phyloP scores from a whole-genome alignment of 2,888 invertebrate species.

The Temnothorax rugatulus region DNA sequence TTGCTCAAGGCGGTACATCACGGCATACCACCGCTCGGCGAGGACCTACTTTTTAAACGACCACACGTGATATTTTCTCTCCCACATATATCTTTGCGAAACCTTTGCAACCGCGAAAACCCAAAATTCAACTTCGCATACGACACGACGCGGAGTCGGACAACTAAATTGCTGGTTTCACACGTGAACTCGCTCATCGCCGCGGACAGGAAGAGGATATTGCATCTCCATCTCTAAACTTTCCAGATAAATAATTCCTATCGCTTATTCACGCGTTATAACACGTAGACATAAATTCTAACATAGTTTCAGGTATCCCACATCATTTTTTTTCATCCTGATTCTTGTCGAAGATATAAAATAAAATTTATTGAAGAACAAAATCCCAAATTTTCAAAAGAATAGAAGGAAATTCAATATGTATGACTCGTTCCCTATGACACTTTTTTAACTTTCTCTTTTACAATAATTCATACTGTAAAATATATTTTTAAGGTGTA shows the following conservation, averaged over 20 bases:
- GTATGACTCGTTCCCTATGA: not conserved
- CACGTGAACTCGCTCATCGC: not conserved
- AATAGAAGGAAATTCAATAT: not conserved
- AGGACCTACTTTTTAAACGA: constrained; percentile 46
- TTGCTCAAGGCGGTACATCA: constrained; percentile 27
- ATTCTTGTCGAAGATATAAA: not conserved
- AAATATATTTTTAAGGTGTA: not conserved
- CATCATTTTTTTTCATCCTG: not conserved
- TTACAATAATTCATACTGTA: not conserved
- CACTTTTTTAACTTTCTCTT: not conserved
- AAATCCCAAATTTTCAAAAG: not conserved
- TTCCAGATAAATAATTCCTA: not conserved
- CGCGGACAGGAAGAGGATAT: constrained; percentile 11
- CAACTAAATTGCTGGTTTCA: constrained; percentile 11
- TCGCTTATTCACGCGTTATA: not conserved
- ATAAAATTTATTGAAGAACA: not conserved
- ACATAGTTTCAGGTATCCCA: no score
- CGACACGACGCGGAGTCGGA: not conserved
- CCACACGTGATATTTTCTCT: constrained; percentile 28
- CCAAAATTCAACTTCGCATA: constrained; percentile 10
- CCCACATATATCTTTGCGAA: not conserved
- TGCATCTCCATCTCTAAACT: not conserved
- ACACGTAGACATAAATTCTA: not conserved
- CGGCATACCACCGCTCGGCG: constrained; percentile 9
- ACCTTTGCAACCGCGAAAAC: not conserved